Base-by-base conservation (phyloP, 2,113 vertebrate genomes). In the Raphicerus campestris region DNA sequence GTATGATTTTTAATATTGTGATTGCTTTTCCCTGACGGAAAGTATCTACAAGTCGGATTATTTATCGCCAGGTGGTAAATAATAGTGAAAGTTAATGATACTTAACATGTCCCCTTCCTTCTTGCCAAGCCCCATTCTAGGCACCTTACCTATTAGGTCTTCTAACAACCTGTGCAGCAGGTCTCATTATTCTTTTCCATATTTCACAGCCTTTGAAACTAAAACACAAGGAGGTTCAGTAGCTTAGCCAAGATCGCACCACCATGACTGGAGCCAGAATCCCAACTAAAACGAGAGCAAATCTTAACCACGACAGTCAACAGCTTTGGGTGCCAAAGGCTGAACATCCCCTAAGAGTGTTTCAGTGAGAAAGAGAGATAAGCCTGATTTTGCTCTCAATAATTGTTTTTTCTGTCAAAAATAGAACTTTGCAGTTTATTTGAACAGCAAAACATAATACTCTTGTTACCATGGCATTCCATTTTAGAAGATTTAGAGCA, bases 341-440 rank as follows among this genome's bases (percentile, higher is more conserved):
- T 10, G 83, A 60, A 51, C 78, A 89, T 96, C 91, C 82, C 87
- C 51, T 28, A 90, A 87, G 93, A 70, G 7, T 56, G 92, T 70
- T 85, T 87, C 90, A 95, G 89, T 51, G 58, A 93, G 78, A 93
- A 93, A 42, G 24, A 17, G 4, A 97, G 96, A 97, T 94, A 93
- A 97, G 92, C 47, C 24, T 58, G 63, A 73, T 70, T 94, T 89
- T 96, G 56, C 24, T 35, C 78, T 93, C 93, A 82, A 75, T 95
- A 92, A 63, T 89, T 97, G 86, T 92, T 97, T 96, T 97, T 89
- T 63, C 93, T 83, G 10, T 93, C 93, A 94, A 97, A 98, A 97
- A 97, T 97, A 97, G 96, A 97, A 89, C 83, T 75, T 96, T 97
- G 24, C 70, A 97, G 97, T 97, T 98, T 97, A 95, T 89, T 97